A percentile compares a stretch with the other conserved stretches of the same genome.
phyloP scores from a whole-genome alignment of 2,113 vertebrate species.

The Channa argus region DNA sequence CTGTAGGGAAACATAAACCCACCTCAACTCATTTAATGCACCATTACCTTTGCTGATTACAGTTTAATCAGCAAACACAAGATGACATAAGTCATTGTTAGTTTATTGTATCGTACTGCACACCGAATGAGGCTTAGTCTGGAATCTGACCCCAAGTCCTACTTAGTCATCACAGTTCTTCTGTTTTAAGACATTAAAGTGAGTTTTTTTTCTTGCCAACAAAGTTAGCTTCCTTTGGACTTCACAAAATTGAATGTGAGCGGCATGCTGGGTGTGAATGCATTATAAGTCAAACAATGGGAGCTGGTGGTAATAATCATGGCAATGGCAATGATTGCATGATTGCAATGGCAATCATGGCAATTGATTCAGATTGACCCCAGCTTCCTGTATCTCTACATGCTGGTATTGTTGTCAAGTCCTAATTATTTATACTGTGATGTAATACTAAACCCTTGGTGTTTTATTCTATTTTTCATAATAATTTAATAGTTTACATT shows the following conservation, averaged over 20 bases:
- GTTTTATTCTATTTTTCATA: background rate
- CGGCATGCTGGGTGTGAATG: background rate
- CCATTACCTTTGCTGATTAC: background rate
- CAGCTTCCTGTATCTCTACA: background rate
- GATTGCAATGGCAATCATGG: too few species aligned
- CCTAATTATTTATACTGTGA: background rate
- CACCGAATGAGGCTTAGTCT: background rate
- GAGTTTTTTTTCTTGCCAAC: background rate
- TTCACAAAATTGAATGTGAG: background rate
- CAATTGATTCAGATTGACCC: slow-evolving; percentile 11
- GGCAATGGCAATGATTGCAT: background rate
- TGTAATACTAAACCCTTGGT: background rate
- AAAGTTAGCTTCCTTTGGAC: background rate
- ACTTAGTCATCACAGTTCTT: background rate
- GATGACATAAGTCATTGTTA: background rate
- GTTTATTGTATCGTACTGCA: background rate
- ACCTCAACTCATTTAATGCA: background rate
- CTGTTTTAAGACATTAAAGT: background rate
- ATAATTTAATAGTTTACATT: too few species aligned
- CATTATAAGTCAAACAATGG: background rate
- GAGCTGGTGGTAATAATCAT: slow-evolving; percentile 15
- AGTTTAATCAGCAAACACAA: background rate
- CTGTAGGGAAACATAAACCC: background rate
- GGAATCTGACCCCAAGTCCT: background rate
- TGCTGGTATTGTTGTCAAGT: too few species aligned